A percentile compares a stretch with the other conserved stretches of the same genome.
Evolutionary conservation across 2,797 vertebrate genomes (phyloP).

Genomic region (Spinus pinus): DNA sequence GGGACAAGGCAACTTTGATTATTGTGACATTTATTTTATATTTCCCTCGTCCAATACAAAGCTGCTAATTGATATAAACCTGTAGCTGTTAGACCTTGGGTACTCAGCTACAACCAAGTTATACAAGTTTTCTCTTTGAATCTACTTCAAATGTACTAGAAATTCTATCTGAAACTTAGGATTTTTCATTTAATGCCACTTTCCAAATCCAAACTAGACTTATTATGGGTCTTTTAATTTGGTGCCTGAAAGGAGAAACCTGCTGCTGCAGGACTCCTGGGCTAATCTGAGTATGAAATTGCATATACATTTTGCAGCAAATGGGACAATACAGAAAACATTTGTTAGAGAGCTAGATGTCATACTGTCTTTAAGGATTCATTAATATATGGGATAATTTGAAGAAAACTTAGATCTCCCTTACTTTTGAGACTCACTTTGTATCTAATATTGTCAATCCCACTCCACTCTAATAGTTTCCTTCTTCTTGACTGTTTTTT

Average conservation of each 20-base stretch:
- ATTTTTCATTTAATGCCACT: neutral
- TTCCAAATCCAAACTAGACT: neutral
- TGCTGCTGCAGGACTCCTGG: neutral
- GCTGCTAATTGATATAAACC: neutral
- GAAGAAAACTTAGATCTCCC: neutral
- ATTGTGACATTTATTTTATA: neutral
- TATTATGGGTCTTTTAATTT: neutral
- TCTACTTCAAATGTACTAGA: neutral
- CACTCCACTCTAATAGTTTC: accelerated
- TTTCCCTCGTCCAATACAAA: neutral
- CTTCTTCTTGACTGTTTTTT: neutral
- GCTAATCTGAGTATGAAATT: neutral
- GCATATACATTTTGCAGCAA: neutral
- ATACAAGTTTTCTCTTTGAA: neutral
- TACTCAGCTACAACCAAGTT: neutral
- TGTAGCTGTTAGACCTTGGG: neutral
- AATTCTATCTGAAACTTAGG: neutral
- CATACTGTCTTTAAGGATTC: neutral
- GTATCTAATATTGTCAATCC: accelerated
- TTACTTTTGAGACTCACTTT: neutral
- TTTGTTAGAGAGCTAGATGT: neutral
- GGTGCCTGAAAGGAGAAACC: neutral
- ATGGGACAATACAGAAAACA: neutral
- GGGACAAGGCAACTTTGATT: neutral
- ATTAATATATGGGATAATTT: neutral